Percentiles rank a stretch among this genome's conserved stretches.
Conservation (phyloP, 1,140 invertebrate genomes). For the Elymnias hypermnestra region DNA sequence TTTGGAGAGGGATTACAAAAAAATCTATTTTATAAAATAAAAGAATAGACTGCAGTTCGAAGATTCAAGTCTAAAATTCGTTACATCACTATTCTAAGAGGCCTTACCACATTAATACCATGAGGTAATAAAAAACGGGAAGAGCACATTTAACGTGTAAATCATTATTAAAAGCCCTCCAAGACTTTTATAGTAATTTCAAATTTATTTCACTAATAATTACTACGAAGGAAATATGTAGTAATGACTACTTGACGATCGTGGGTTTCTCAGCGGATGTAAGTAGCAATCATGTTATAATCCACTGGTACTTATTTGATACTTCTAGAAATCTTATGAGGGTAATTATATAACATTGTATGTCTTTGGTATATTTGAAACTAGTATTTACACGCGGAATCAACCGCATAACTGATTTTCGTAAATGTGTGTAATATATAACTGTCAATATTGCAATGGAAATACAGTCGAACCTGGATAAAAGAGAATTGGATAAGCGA, state of each 20-base stretch:
- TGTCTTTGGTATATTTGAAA: no score
- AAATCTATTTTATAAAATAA: no score
- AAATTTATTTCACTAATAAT: constrained; percentile 12
- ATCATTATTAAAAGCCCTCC: constrained; percentile 14
- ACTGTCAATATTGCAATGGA: no score
- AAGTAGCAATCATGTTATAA: neutral
- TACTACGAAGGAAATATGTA: neutral
- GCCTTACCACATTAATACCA: neutral
- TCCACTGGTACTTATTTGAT: neutral
- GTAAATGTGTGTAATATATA: no score
- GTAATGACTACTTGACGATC: neutral
- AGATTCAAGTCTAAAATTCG: neutral
- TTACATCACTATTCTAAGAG: neutral
- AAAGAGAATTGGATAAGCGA: no score
- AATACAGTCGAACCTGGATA: no score
- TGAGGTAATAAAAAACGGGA: constrained; percentile 2
- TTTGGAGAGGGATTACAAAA: no score
- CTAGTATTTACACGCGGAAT: no score
- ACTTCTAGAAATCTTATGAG: neutral
- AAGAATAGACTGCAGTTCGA: no score
- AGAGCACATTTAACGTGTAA: constrained; percentile 2
- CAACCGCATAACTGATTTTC: no score
- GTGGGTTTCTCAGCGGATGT: neutral
- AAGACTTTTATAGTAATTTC: constrained; percentile 13
- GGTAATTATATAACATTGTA: neutral